phyloP scores from a whole-genome alignment of 2,113 vertebrate species.

The Gymnogyps californianus region DNA sequence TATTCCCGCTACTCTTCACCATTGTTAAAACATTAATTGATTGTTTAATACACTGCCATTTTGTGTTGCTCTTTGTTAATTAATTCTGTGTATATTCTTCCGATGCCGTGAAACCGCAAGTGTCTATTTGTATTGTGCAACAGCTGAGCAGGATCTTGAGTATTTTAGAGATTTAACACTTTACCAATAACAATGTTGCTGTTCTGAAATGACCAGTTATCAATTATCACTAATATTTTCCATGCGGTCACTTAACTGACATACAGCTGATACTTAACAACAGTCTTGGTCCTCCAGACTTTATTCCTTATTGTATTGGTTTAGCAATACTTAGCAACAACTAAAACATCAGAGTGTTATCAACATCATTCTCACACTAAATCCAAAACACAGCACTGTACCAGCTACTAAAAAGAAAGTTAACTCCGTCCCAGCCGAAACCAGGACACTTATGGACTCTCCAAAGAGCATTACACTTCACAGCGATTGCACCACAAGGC shows the following conservation, averaged over 20 bases:
- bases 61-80: not conserved
- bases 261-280: not conserved
- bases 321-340: too few species aligned
- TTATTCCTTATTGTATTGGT: not conserved
- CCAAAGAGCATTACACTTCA: fast-evolving
- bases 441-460: too few species aligned
- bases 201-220: not conserved
- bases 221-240: not conserved
- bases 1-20: not conserved
- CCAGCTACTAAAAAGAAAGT: too few species aligned
- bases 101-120: not conserved
- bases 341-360: too few species aligned
- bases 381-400: too few species aligned
- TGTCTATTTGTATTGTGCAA: fast-evolving
- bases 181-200: not conserved
- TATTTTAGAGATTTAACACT: not conserved
- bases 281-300: not conserved
- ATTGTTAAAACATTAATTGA: not conserved
- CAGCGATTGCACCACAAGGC: not conserved
- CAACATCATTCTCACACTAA: too few species aligned
- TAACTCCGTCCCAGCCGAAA: too few species aligned
- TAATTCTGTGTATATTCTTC: not conserved
- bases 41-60: not conserved
- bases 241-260: not conserved
- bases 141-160: not conserved